Evolutionary conservation across 2,888 invertebrate genomes (phyloP).

Genomic region (Physocephala rufipes): DNA sequence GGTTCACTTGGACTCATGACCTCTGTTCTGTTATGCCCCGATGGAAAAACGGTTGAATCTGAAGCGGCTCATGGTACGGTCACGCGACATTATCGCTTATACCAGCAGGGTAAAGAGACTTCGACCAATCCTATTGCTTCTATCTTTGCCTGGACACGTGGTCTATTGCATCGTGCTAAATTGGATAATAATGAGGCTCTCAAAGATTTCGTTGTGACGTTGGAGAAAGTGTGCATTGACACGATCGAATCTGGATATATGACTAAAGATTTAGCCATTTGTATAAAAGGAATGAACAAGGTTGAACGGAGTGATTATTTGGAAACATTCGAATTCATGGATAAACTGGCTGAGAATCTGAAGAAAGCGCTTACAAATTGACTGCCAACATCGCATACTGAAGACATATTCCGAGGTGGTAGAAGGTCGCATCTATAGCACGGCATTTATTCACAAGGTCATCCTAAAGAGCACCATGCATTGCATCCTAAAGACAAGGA

Average conservation of each 20-base stretch:
- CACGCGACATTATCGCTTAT: constrained; percentile 87
- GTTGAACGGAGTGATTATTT: constrained; percentile 81
- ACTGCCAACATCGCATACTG: constrained; percentile 42
- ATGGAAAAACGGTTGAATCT: constrained; percentile 97
- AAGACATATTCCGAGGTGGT: not conserved
- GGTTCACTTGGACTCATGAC: constrained; percentile 98
- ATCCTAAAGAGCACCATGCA: constrained; percentile 11
- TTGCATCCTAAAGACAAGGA: not conserved
- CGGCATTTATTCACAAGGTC: constrained; percentile 8
- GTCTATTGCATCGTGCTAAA: constrained; percentile 92
- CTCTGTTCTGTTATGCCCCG: constrained; percentile 94
- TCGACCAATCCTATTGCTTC: constrained; percentile 99
- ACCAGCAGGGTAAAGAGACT: constrained; percentile 96
- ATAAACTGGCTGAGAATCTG: constrained; percentile 92
- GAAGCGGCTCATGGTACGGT: constrained; percentile 99
- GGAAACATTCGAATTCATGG: constrained; percentile 97
- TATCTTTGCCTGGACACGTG: constrained; percentile 98
- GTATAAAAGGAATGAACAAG: constrained; percentile 91
- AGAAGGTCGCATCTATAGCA: constrained; percentile 34
- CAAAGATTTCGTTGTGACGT: constrained; percentile 80
- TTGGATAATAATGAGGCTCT: constrained; percentile 85
- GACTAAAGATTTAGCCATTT: constrained; percentile 99
- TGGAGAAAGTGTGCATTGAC: constrained; percentile 91
- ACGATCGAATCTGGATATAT: constrained; percentile 95
- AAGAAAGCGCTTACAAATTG: constrained; percentile 58